Conservation (phyloP, 2,888 invertebrate species). For the Podotricha telesiphe region DNA sequence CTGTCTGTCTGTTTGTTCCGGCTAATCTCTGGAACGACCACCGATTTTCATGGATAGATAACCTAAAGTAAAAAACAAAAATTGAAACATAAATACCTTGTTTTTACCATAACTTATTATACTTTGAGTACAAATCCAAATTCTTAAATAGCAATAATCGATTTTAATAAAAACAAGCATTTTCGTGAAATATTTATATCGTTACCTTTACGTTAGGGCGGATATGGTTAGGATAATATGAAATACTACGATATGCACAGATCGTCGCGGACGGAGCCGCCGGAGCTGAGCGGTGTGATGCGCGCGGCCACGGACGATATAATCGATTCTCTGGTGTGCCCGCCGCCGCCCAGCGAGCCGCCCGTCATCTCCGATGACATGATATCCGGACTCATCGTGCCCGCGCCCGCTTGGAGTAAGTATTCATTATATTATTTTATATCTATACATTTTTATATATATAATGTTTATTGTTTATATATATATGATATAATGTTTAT, state of each 20-base stretch:
- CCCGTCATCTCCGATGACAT: constrained; percentile 97
- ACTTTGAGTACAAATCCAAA: not conserved
- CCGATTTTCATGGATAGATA: too few relatives aligned
- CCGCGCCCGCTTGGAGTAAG: constrained; percentile 97
- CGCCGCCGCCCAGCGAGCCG: constrained; percentile 97
- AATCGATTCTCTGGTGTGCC: constrained; percentile 97
- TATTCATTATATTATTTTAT: constrained; percentile 50
- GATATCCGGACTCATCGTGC: constrained; percentile 98
- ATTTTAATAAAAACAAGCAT: not conserved
- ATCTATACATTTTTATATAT: not conserved
- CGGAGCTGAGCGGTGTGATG: constrained; percentile 89
- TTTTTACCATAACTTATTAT: too few relatives aligned
- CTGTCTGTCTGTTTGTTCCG: too few relatives aligned
- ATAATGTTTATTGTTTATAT: not conserved
- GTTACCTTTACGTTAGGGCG: not conserved
- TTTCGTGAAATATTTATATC: not conserved
- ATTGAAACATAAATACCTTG: too few relatives aligned
- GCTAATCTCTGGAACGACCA: too few relatives aligned
- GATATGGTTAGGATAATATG: not conserved
- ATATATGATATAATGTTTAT: not conserved
- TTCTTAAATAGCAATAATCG: not conserved
- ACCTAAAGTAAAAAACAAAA: too few relatives aligned
- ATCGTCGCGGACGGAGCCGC: constrained; percentile 92
- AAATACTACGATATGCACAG: constrained; percentile 59
- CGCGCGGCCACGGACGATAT: constrained; percentile 96